Evolutionary conservation across 2,888 invertebrate genomes (phyloP), one percentile per base, ranked within the genome.

Genomic region (Parnassius smintheus): DNA sequence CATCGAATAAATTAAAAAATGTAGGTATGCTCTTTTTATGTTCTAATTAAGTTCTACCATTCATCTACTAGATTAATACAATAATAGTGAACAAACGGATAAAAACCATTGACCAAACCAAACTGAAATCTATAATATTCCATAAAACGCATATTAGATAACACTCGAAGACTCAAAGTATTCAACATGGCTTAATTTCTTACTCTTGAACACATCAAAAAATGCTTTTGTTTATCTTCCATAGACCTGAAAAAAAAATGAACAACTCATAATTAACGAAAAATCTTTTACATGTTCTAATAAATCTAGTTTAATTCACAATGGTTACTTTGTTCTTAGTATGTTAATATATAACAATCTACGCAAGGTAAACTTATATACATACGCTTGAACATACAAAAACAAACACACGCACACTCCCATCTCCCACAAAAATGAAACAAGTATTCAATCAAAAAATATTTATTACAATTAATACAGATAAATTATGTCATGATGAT

Each of bases 401-500:
- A 22, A 45, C 35, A 62, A 11, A 42, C 12, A 22, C 50, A 59
- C 45, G 4, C 46, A 49, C 49, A 49, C 13, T 8, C 12, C 9
- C 49, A 13, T 46, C n/a, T 2, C 7, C 11, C 12, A 46, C 35
- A 52, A 10, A 60, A 64, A 64, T 56, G 56, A 64, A 64, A 64
- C 60, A 13, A 22, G 22, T 12, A 10, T 1, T 4, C 12, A 52
- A 48, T 56, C 62, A 68, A 72, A 76, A 75, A 77, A 78, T 75
- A 73, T 80, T 78, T 79, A 80, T 82, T 72, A 66, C 70, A 76
- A 75, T 73, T 70, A 71, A 73, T 75, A 74, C 68, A 76, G 69
- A 75, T 75, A 72, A 72, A 68, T 75, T 77, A 77, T 82, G 83
- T 85, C 85, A 85, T 84, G 85, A 78, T 57, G 49, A 66, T 64